These are phyloP conservation scores for Lucilia cuprina DNA, from an alignment of 1,140 invertebrate genomes.

Conservation along the genomic window DNA sequence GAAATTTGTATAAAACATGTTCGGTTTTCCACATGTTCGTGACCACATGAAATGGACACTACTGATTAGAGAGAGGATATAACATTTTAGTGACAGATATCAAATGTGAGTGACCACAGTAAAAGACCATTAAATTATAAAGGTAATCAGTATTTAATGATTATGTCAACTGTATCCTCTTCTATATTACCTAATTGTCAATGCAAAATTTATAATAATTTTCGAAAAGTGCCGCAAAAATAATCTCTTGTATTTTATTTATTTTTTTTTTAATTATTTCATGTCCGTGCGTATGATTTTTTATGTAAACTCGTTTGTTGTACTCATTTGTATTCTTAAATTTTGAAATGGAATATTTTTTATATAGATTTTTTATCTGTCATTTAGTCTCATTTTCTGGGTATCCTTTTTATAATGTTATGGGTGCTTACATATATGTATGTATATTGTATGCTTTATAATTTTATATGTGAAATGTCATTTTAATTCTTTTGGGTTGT, in stretches of 20 bases:
- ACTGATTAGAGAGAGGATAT: no score
- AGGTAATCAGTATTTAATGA: neutral
- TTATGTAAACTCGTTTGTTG: no score
- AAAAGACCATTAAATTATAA: neutral
- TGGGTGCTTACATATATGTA: neutral
- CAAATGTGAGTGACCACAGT: neutral
- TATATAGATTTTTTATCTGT: no score
- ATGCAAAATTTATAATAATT: no score
- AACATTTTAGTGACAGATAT: neutral
- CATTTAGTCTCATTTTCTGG: neutral
- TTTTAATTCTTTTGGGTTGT: neutral
- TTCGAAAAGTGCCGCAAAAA: no score
- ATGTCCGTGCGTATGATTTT: no score
- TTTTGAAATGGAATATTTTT: no score
- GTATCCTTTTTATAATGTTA: neutral
- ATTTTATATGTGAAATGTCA: neutral
- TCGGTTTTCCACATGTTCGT: neutral
- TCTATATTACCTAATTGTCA: no score
- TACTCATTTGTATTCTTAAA: no score
- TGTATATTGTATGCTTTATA: no score
- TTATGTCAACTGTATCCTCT: neutral
- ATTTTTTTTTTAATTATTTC: no score
- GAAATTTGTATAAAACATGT: neutral
- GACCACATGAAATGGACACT: neutral
- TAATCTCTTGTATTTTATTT: no score